Conservation (phyloP, 2,113 vertebrate species). For the Mobula birostris region DNA sequence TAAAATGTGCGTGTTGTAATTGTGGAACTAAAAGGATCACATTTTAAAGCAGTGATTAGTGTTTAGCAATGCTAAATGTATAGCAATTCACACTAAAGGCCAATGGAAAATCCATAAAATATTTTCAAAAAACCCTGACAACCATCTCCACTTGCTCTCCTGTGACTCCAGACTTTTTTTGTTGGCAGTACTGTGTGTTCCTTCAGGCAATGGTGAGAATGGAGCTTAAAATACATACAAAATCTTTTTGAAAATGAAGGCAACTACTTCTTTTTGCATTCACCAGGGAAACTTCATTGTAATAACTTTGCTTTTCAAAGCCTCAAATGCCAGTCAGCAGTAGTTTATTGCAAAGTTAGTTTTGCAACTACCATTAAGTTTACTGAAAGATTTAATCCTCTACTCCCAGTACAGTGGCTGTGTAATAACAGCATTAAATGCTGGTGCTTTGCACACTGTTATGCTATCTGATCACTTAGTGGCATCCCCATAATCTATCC, state of each 20-base stretch:
- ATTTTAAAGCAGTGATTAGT: slow-evolving; percentile 8
- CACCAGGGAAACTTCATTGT: neutral
- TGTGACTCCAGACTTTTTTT: neutral
- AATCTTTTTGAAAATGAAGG: slow-evolving; percentile 23
- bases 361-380: neutral
- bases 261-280: neutral
- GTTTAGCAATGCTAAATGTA: neutral
- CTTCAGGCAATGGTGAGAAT: slow-evolving; percentile 5
- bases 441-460: neutral
- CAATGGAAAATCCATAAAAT: slow-evolving; percentile 22
- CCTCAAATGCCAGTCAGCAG: neutral
- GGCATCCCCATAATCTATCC: neutral
- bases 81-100: neutral
- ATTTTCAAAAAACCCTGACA: neutral
- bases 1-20: neutral
- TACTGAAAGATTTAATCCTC: neutral
- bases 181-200: slow-evolving; percentile 18
- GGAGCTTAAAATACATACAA: neutral
- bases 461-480: neutral
- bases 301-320: neutral
- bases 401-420: neutral
- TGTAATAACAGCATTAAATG: neutral
- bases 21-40: neutral
- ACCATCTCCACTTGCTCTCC: neutral
- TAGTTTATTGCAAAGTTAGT: neutral